Conservation (phyloP, 2,113 vertebrate species). For the Stigmatopora argus region DNA sequence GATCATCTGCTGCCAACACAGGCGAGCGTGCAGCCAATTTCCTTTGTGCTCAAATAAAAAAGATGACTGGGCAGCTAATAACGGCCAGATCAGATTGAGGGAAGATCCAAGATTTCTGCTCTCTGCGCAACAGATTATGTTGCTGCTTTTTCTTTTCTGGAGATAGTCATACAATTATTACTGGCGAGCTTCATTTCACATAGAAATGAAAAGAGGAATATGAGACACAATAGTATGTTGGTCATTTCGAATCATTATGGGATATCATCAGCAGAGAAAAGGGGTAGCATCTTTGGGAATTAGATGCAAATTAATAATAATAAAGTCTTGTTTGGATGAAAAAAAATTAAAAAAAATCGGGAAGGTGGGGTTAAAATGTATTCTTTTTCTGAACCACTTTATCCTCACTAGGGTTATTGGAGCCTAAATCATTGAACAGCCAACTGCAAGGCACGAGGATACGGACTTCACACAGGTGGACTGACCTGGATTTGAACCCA, state of each 20-base stretch:
- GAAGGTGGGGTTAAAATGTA: no score
- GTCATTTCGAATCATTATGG: neutral
- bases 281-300: neutral
- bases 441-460: no score
- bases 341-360: no score
- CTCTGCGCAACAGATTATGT: neutral
- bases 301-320: neutral
- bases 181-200: neutral
- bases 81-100: constrained; percentile 17
- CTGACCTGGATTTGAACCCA: no score
- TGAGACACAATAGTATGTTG: neutral
- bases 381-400: no score
- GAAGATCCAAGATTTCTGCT: neutral
- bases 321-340: no score
- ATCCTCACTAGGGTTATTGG: no score
- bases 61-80: constrained; percentile 7
- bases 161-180: neutral
- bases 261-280: neutral
- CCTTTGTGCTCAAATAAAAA: constrained; percentile 29
- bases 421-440: no score
- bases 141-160: neutral
- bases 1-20: constrained; percentile 21
- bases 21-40: constrained; percentile 27
- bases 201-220: neutral
- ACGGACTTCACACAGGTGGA: no score